Base-by-base conservation (phyloP, 1,140 invertebrate genomes). In the Hycleus cichorii region DNA sequence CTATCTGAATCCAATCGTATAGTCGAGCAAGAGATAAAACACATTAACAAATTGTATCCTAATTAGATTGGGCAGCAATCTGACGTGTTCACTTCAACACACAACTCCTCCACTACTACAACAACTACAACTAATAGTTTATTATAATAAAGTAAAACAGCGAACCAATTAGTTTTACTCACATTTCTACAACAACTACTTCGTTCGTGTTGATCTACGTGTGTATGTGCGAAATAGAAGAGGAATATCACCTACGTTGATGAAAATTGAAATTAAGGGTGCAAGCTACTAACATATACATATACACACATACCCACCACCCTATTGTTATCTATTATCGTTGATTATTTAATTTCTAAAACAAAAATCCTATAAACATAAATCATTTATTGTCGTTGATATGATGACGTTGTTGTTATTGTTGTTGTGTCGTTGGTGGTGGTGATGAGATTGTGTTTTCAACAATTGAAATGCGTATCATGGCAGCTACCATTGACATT, bases 41-140 rank as follows among this genome's bases (percentile, higher is more conserved):
- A 70, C 71, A 71, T 71, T 72, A 71, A 71, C 69, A 72, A 72
- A 72, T 72, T 72, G 69, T 71, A 57, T 71, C 59, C 69, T 72
- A 72, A 72, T 72, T 69, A 69, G 69, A 72, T 72, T 72, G 67
- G 68, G 67, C 69, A 70, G 68, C 71, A 70, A 71, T 72, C 68
- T 71, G 71, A 69, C 68, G 65, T 67, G 68, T 64, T 67, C 60
- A 5, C 32, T 32, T 32, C 32, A 32, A 32, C 32, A 7, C 32
- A 18, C 18, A 18, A 18, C 32, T 32, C 32, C 7, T 7, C 7
- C 4, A 4, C 32, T 32, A 32, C 32, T 32, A 32, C 32, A 32
- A 32, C 32, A 32, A 32, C 18, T 18, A 18, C 18, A 18, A 18
- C 18, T 18, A 18, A 18, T 18, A 18, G 18, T 18, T 18, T 63